Evolutionary conservation across 2,797 vertebrate species (phyloP), one percentile per base, ranked within the genome.

Genomic region (Platyrinchus mystaceus): DNA sequence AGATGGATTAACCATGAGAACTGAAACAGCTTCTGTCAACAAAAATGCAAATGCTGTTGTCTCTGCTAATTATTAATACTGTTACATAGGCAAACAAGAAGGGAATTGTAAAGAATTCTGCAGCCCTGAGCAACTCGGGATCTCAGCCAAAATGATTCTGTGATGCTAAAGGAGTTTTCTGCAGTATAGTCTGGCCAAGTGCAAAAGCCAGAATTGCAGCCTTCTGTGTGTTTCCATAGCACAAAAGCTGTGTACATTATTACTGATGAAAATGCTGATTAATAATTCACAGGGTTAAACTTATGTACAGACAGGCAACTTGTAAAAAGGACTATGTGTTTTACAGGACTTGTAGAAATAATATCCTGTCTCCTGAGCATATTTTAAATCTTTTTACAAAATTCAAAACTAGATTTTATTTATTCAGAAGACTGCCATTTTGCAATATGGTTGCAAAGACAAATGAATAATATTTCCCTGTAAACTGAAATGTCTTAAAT

Each of bases 31-130:
- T 92, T 94, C 90, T 93, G 71, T 91, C 32, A 6, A 91, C 79
- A 88, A 83, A 92, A 95, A 75, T 78, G 73, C 71, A 91, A 93
- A 94, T 79, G 6, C 76, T 96, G 14, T 95, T 96, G 21, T 94
- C 56, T 96, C 73, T 87, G 27, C 63, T 97, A 90, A 94, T 95
- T 84, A 70, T 86, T 87, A 95, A 77, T 92, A 94, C 89, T 92
- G 70, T 96, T 97, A 89, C 81, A 77, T 69, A 93, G 89, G 69
- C 70, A 94, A 94, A 93, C 6, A 7, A 92, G 80, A 76, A 86
- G 59, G 70, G 85, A 92, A 94, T 77, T 81, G 26, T 93, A 90
- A 96, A 96, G 91, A 95, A 87, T 83, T 94, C 68, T 93, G 87
- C 70, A 95, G 82, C 88, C 64, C 79, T 73, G 79, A 96, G 76